These are phyloP conservation scores for Caenorhabditis angaria DNA, from an alignment of 2,888 invertebrate species.

Conservation along the genomic window DNA sequence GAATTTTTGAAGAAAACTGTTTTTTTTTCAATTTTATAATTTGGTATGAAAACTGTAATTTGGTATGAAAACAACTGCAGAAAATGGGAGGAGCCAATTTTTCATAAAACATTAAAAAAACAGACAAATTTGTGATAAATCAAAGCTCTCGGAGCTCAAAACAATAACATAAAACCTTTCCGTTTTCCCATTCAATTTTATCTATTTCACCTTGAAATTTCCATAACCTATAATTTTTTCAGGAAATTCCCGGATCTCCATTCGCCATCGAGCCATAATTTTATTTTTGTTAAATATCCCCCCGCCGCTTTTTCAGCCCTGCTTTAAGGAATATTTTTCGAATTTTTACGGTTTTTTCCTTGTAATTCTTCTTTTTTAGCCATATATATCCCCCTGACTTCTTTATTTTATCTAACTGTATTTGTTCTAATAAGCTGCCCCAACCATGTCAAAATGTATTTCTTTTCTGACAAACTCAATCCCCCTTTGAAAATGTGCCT, in stretches of 20 bases:
- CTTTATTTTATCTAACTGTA: background rate
- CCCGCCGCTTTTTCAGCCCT: background rate
- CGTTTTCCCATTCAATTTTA: background rate
- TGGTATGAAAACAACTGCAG: no score
- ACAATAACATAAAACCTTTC: no score
- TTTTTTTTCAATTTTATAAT: no score
- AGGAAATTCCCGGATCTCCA: constrained; percentile 70
- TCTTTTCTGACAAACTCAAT: background rate
- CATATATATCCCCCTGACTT: background rate
- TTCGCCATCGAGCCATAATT: constrained; percentile 60
- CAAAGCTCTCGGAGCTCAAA: no score
- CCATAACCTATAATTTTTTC: constrained; percentile 11
- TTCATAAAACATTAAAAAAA: no score
- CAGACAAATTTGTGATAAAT: no score
- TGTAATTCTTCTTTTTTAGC: constrained; percentile 1
- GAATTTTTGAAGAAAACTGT: no score
- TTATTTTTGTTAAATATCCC: background rate
- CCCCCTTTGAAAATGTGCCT: background rate
- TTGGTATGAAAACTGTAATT: no score
- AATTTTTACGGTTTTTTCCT: constrained; percentile 1
- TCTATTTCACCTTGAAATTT: background rate
- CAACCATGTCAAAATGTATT: background rate
- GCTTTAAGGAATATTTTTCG: background rate
- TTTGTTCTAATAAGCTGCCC: constrained; percentile 2
- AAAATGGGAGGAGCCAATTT: no score